Evolutionary conservation across 92 coral and sea anemone genomes (phyloP), one percentile per base, ranked within the genome.

Genomic region (Palythoa heliodiscus): DNA sequence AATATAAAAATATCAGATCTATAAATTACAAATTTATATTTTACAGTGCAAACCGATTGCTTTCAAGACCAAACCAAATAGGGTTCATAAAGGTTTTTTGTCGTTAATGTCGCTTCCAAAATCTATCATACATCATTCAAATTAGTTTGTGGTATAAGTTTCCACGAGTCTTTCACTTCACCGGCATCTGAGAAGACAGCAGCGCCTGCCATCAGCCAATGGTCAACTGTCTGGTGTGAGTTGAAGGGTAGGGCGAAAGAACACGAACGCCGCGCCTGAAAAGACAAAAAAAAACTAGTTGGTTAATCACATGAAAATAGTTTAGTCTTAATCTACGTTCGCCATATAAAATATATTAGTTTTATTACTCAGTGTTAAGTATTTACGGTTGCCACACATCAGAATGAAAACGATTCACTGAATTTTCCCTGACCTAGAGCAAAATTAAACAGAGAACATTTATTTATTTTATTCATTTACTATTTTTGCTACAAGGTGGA

Each of bases 161-260:
- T 92, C 98, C 98, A 94, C 57, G 98, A 89, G 76, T 87, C 89
- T 15, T 63, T 72, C 61, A 90, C 80, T 74, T 96, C 94, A 54
- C 98, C 98, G 52, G 96, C 90, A 75, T 96, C 98, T 69, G 94
- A 73, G 19, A 96, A 86, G 55, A 96, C 85, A 86, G 98, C 98
- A 25, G 93, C 92, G 57, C 95, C 93, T 69, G 93, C 90, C 78
- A 96, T 83, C 55, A 89, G 89, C 86, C 92, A 90, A 75, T 91
- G 90, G 64, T 92, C 98, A 54, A 95, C 90, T 64, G 87, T 77
- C 58, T 67, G 71, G 74, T 93, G 87, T 52, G 95, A 91, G 25
- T 94, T 91, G 12, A 96, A 82, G 4, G 98, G 96, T 25, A 94
- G 81, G 20, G 91, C 84, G 78, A 96, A 94, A 17, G 95, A 73